Evolutionary conservation across 2,888 invertebrate genomes (phyloP), one percentile per base, ranked within the genome.

Genomic region (Chirona hameri): DNA sequence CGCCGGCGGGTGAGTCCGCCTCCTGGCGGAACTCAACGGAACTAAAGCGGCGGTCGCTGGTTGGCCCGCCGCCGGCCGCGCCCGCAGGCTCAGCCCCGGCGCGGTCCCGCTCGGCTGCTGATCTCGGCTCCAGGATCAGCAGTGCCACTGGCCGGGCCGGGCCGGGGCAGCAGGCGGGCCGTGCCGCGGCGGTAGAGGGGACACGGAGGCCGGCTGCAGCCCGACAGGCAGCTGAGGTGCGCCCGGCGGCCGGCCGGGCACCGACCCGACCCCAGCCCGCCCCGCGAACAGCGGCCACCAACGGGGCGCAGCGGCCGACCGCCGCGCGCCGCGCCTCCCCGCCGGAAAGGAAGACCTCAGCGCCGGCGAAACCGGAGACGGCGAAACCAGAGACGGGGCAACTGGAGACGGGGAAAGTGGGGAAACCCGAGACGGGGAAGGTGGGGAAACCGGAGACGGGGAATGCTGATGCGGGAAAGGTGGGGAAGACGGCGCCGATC

Each of bases 11-110:
- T 0, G 92, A 95, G 83, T 95, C 95, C 21, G 92, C 96, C 83
- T 95, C 95, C 21, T 94, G 95, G n/a, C 95, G 95, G 88, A 92
- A 94, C 83, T 95, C 95, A 27, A 89, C 96, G 82, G 95, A 96
- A 89, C 90, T 96, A 79, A 96, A 96, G 87, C 93, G 95, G 86
- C 92, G 93, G 84, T 96, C 95, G 88, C 89, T 96, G 29, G 89
- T 95, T 21, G 95, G 83, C 5, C 81, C 84, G 46, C 21, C 83
- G 83, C 60, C 85, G 84, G 81, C 85, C 84, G 12, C 84, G 85
- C 29, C 85, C 24, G 83, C 84, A 7, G 82, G 95, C 0, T 93
- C 21, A 95, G 83, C 9, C 82, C 84, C 52, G 27, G 83, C 83
- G 48, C 85, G 84, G 81, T 85, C 84, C 15, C 84, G 85, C 29